These are phyloP conservation scores for Xylota sylvarum DNA, from an alignment of 2,888 invertebrate genomes.

Conservation along the genomic window DNA sequence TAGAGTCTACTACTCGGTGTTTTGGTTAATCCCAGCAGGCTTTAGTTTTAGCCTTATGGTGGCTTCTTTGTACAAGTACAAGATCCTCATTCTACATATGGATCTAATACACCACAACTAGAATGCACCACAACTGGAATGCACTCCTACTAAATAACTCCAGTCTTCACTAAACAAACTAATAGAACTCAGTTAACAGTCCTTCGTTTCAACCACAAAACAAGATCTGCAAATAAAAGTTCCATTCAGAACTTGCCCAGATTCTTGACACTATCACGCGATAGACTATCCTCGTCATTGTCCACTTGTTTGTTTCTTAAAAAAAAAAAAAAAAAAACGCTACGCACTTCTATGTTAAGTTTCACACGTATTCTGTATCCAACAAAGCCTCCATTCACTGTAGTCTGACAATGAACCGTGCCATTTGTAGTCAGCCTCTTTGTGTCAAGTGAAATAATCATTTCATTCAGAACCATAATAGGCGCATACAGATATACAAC, in stretches of 20 bases:
- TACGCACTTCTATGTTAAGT: conserved; percentile 3
- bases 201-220: no score
- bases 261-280: conserved; percentile 15
- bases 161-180: no score
- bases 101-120: no score
- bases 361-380: background rate
- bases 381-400: conserved; percentile 25
- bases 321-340: background rate
- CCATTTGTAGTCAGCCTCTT: conserved; percentile 34
- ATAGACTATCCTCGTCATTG: background rate
- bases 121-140: no score
- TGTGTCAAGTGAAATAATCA: conserved; percentile 57
- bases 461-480: conserved; percentile 50
- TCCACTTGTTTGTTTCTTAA: background rate
- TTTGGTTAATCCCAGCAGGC: no score
- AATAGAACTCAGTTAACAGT: no score
- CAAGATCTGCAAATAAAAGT: background rate
- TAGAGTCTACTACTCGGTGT: no score
- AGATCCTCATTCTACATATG: no score
- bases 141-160: no score
- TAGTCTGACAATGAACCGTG: conserved; percentile 36
- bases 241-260: background rate
- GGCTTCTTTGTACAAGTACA: no score
- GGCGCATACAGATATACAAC: conserved; percentile 12
- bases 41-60: no score